phyloP scores from a whole-genome alignment of 2,888 invertebrate genomes.

The Megaustenia siamemsis region DNA sequence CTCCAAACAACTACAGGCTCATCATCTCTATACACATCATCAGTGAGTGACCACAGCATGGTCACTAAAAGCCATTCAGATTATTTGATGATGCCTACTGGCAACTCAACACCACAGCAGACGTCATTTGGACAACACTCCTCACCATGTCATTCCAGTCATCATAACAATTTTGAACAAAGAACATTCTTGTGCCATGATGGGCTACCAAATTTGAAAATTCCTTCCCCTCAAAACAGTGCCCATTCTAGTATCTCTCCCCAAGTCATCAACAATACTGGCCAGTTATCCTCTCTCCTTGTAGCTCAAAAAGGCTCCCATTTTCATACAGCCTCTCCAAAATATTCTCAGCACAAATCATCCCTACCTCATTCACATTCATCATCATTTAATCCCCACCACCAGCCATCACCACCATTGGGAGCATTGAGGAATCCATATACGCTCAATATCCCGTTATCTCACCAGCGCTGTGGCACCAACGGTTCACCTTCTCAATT shows the following conservation, averaged over 20 bases:
- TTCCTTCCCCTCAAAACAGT: slow-evolving; percentile 28
- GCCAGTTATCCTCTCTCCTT: neutral
- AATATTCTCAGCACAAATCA: slow-evolving; percentile 16
- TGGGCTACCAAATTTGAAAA: slow-evolving; percentile 9
- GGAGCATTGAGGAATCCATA: slow-evolving; percentile 29
- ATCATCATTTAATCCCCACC: neutral
- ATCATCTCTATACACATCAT: slow-evolving; percentile 26
- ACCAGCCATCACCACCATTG: neutral
- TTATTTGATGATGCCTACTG: neutral
- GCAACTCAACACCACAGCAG: neutral
- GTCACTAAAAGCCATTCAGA: slow-evolving; percentile 9
- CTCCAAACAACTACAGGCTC: neutral
- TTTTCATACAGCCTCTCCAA: neutral
- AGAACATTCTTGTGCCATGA: slow-evolving; percentile 13
- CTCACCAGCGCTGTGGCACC: slow-evolving; percentile 5
- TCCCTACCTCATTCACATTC: neutral
- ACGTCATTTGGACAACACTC: neutral
- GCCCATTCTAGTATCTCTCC: neutral
- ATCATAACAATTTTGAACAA: slow-evolving; percentile 7
- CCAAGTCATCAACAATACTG: neutral
- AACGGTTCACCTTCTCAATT: slow-evolving; percentile 1
- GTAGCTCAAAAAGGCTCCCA: neutral
- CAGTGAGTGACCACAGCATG: slow-evolving; percentile 25
- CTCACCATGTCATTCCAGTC: slow-evolving; percentile 4
- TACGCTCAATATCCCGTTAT: neutral